A percentile compares a stretch with the other conserved stretches of the same genome.
Evolutionary conservation across 2,888 invertebrate genomes (phyloP).

Genomic region (Sericinus montela): DNA sequence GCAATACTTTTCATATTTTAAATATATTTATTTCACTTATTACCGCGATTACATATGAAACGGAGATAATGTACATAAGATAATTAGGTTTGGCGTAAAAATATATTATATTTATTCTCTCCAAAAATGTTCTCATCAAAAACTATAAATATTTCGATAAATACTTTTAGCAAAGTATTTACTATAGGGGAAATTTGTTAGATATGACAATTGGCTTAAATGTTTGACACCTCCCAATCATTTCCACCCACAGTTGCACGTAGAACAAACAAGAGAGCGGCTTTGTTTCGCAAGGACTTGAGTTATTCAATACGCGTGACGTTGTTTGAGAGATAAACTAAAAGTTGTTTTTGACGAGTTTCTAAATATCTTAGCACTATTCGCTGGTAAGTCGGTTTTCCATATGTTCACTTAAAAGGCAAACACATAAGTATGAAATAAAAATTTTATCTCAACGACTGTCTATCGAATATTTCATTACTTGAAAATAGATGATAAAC

Average conservation of each 20-base stretch:
- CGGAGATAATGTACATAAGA: too few relatives aligned
- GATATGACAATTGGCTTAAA: conserved; percentile 6
- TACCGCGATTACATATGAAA: too few relatives aligned
- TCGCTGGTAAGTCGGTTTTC: not conserved
- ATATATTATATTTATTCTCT: too few relatives aligned
- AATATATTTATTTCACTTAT: too few relatives aligned
- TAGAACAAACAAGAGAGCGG: conserved; percentile 8
- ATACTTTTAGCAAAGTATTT: not conserved
- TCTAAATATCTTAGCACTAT: conserved; percentile 3
- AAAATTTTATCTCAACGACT: too few relatives aligned
- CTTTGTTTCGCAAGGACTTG: conserved; percentile 6
- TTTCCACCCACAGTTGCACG: not conserved
- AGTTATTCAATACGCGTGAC: conserved; percentile 9
- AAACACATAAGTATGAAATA: too few relatives aligned
- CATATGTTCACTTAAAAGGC: not conserved
- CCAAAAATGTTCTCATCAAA: too few relatives aligned
- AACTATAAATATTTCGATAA: too few relatives aligned
- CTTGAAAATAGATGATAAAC: too few relatives aligned
- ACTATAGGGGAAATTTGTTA: conserved; percentile 9
- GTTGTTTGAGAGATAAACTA: conserved; percentile 1
- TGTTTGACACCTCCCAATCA: conserved; percentile 11
- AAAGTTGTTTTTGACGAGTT: conserved; percentile 1
- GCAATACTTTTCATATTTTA: too few relatives aligned
- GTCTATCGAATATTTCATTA: too few relatives aligned
- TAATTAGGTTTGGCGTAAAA: too few relatives aligned